Conservation (phyloP, 2,113 vertebrate genomes). For the Falco punctatus region DNA sequence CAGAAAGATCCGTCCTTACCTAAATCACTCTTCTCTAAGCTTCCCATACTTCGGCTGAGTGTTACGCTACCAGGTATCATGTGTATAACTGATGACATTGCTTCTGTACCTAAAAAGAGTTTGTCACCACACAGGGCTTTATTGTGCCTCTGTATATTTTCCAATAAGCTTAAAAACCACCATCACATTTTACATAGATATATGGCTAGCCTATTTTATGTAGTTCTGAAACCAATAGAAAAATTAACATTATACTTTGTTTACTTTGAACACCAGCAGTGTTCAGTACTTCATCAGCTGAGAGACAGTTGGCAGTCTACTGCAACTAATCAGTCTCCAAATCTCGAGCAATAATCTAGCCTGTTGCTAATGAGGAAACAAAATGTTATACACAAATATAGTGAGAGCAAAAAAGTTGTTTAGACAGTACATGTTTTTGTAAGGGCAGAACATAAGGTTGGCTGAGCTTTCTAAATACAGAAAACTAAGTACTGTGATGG, state of each 20-base stretch:
- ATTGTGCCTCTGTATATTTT: neutral
- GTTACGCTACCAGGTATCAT: neutral
- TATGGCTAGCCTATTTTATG: neutral
- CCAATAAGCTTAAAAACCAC: neutral
- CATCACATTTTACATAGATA: neutral
- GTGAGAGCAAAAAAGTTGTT: neutral
- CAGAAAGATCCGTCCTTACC: neutral
- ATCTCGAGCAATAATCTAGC: neutral
- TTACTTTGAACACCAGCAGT: neutral
- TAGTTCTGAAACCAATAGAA: neutral
- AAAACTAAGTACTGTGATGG: neutral
- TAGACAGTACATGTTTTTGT: neutral
- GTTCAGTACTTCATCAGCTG: neutral
- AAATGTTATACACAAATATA: neutral
- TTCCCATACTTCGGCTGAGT: neutral
- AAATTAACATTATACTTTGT: neutral
- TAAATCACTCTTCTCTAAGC: neutral
- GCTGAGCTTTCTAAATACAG: neutral
- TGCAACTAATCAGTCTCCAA: neutral
- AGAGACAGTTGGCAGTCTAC: neutral
- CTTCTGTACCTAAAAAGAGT: neutral
- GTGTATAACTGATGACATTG: neutral
- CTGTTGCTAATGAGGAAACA: neutral
- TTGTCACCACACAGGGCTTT: neutral
- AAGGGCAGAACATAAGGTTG: neutral